A percentile compares a stretch with the other conserved stretches of the same genome.
phyloP scores from a whole-genome alignment of 2,888 invertebrate species.

The Drosophila heteroneura region DNA sequence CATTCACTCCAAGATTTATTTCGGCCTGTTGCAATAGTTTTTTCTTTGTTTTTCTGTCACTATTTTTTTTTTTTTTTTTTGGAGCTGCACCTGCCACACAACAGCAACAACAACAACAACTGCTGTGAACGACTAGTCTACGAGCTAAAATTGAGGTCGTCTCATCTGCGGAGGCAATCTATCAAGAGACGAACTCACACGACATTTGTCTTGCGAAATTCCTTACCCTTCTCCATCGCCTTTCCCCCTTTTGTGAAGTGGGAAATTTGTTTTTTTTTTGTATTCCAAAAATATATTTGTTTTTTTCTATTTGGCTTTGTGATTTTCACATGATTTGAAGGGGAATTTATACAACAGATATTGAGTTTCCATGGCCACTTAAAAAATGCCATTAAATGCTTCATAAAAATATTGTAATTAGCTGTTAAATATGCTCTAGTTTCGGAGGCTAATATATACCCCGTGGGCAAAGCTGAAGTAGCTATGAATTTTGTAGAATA shows the following conservation, averaged over 20 bases:
- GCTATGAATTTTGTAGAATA: background rate
- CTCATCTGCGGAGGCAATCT: conserved; percentile 56
- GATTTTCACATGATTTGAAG: conserved; percentile 44
- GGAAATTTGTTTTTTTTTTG: background rate
- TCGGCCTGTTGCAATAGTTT: conserved; percentile 65
- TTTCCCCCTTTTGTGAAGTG: background rate
- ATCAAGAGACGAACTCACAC: conserved; percentile 49
- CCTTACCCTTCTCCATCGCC: conserved; percentile 9
- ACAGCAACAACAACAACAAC: conserved; percentile 19
- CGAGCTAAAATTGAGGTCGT: conserved; percentile 63
- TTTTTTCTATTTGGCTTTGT: conserved; percentile 12
- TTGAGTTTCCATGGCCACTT: conserved; percentile 24
- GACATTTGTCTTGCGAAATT: conserved; percentile 71
- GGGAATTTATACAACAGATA: conserved; percentile 15
- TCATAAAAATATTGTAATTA: conserved; percentile 62
- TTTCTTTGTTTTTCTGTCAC: background rate
- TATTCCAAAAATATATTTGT: conserved; percentile 16
- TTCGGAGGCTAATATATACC: background rate
- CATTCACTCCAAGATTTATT: conserved; percentile 63
- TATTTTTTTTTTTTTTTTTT: conserved; percentile 4
- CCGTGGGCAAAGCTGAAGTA: background rate
- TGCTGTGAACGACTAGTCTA: background rate
- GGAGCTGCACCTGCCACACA: conserved; percentile 58
- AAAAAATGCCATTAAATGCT: conserved; percentile 49
- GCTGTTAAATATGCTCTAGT: background rate